Evolutionary conservation across 2,113 vertebrate species (phyloP).

Genomic region (Cinclus mexicanus): DNA sequence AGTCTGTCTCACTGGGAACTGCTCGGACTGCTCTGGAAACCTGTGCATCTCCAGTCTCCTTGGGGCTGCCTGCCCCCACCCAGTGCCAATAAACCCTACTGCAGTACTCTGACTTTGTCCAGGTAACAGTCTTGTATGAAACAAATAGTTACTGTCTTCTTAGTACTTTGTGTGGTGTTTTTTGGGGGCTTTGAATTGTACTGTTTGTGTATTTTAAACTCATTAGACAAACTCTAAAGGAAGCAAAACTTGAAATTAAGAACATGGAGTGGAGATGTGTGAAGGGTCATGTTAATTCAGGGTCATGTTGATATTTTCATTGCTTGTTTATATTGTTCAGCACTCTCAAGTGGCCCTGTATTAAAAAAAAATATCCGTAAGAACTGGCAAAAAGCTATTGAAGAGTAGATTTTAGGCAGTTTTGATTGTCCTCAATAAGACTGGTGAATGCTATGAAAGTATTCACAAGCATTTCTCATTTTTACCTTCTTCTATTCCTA

Average conservation of each 20-base stretch:
- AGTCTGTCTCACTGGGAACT: neutral
- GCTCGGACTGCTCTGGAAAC: neutral
- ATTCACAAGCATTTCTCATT: neutral
- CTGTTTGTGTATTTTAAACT: neutral
- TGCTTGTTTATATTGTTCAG: neutral
- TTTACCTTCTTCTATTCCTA: neutral
- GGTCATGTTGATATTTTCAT: no score
- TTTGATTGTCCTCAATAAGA: neutral
- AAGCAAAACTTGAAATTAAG: neutral
- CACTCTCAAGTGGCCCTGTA: neutral
- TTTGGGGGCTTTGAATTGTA: neutral
- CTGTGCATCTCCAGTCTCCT: accelerated
- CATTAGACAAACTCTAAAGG: neutral
- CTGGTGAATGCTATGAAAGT: neutral
- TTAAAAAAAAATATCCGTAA: neutral
- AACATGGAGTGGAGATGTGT: neutral
- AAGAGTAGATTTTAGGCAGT: neutral
- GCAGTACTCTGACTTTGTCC: neutral
- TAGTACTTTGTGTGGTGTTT: neutral
- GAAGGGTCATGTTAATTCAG: neutral
- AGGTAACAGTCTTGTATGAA: neutral
- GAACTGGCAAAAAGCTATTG: neutral
- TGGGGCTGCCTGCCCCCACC: neutral
- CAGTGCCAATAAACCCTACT: neutral
- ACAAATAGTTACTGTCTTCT: neutral